Evolutionary conservation across 2,888 invertebrate genomes (phyloP), one percentile per base, ranked within the genome.

Genomic region (Limenitis camilla): DNA sequence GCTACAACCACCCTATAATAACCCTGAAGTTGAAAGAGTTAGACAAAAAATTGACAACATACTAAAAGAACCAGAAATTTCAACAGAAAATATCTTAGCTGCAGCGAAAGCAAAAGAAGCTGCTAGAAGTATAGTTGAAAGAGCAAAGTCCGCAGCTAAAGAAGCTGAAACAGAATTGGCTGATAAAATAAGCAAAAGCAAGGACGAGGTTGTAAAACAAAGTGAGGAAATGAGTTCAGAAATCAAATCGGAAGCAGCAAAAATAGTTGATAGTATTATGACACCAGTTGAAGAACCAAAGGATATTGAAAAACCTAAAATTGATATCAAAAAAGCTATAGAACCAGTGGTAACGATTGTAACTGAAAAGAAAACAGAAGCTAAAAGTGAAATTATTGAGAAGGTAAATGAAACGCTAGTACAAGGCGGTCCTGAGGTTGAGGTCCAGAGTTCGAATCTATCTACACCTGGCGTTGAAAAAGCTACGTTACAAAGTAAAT

Each of bases 381-480:
- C 71, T 1, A 68, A 64, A 43, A 59, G 61, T 1, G 74, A 73
- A 29, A 62, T 71, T 0, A 52, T 67, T 6, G 82, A 79, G 48
- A 85, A 74, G 63, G 71, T 83, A 33, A 84, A 72, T 38, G 83
- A 81, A 54, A 72, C 88, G 39, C 71, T 90, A 58, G 88, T 91
- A 33, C 88, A 88, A 64, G 90, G 89, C 11, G 89, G 89, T 53
- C 87, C 90, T 39, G 90, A 91, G 57, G 84, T 89, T 10, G 91
- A 91, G 66, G 88, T 89, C 55, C 90, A 89, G 64, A 89, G 89
- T 74, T 90, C 89, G 6, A 90, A 91, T 66, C 66, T 87, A 36
- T 81, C 87, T 0, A 76, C 84, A 30, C 81, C 84, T 0, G 76
- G 72, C 0, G 60, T 67, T 0, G 72, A 74, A 6, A 81, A 78